Base-by-base conservation (phyloP, 2,797 vertebrate genomes). In the Pipistrellus kuhlii region DNA sequence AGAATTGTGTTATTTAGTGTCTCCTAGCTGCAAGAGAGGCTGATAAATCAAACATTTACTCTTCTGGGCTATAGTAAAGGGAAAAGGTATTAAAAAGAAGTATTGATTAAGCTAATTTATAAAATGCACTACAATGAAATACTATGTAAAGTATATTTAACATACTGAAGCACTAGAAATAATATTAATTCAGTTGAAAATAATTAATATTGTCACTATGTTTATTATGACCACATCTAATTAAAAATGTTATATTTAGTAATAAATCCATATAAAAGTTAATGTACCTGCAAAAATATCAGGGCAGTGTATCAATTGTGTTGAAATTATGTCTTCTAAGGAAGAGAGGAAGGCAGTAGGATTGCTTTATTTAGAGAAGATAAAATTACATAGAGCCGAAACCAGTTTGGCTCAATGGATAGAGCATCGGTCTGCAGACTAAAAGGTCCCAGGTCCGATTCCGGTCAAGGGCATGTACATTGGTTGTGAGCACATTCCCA, bases 241-340 rank as follows among this genome's bases (percentile, higher is more conserved):
- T 53, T 80, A 41, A 68, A 59, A 94, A 35, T 75, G 4, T 48
- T 93, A 30, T 69, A 9, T 88, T 92, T 51, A 92, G 9, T 73
- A 91, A 25, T 91, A 35, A 94, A 12, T 88, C 2, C 25, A 32
- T 20, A 15, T 44, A 68, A 57, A 13, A 90, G 4, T 62, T 85
- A 75, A 87, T 35, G 15, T 68, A 57, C 51, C 23, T 91, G 78
- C 17, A 80, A 46, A 88, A 18, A 78, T 46, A 76, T 10, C n/a
- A 78, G 32, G 44, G n/a, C 8, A 83, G 2, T 5, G 11, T 72
- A 6, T 77, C 57, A 82, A n/a, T 51, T 87, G 9, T 91, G 30
- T 77, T 86, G 38, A 66, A 80, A 71, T 66, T 91, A 59, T 68
- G 30, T 73, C 18, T 87, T 38, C 0, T 68, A 64, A 81, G 32